phyloP scores from a whole-genome alignment of 1,140 invertebrate genomes.

The Saccostrea cuccullata region DNA sequence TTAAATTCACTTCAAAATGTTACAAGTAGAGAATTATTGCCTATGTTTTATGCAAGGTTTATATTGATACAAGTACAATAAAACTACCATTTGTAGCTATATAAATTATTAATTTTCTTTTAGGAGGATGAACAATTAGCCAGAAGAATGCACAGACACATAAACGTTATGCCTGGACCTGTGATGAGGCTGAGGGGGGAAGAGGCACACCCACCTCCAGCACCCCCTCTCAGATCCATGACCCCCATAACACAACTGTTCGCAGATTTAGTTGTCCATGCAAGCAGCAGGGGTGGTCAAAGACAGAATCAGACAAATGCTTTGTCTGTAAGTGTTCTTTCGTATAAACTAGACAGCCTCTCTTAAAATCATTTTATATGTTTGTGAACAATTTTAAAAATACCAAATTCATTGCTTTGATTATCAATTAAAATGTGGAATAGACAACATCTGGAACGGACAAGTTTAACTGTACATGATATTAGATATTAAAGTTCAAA shows the following conservation, averaged over 20 bases:
- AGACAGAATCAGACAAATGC: not conserved
- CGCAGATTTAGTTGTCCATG: conserved; percentile 3
- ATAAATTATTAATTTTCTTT: not conserved
- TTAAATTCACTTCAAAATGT: too few species aligned
- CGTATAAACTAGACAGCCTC: not conserved
- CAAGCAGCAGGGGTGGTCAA: not conserved
- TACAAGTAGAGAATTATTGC: too few species aligned
- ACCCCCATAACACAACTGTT: conserved; percentile 35
- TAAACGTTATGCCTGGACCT: conserved; percentile 4
- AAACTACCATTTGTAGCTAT: too few species aligned
- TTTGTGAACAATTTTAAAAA: too few species aligned
- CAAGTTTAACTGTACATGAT: not conserved
- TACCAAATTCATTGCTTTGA: not conserved
- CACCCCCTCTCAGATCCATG: not conserved
- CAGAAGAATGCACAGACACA: conserved; percentile 24
- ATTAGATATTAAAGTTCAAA: not conserved
- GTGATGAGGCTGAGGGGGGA: conserved; percentile 10
- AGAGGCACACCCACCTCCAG: not conserved
- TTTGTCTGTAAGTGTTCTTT: conserved; percentile 28
- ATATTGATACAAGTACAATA: too few species aligned
- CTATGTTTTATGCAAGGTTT: too few species aligned
- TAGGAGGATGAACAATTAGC: conserved; percentile 35
- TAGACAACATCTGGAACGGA: too few species aligned
- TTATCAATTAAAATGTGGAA: not conserved
- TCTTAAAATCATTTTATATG: too few species aligned